These are phyloP conservation scores for Ptiloglossa arizonensis DNA, from an alignment of 1,140 invertebrate genomes.

Conservation along the genomic window DNA sequence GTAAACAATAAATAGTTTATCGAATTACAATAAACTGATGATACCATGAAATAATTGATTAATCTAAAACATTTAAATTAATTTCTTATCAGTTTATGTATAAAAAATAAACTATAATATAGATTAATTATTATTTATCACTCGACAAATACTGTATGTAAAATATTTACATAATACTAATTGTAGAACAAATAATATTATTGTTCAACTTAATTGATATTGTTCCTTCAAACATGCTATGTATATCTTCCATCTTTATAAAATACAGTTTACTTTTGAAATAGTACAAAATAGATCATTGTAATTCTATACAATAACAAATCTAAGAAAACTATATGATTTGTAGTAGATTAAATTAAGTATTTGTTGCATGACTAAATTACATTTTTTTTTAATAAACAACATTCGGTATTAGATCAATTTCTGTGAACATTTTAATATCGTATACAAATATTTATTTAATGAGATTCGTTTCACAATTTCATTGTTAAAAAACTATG, in stretches of 20 bases:
- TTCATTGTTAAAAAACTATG: background rate
- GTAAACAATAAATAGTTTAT: conserved; percentile 6
- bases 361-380: background rate
- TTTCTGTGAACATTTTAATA: background rate
- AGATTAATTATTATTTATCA: background rate
- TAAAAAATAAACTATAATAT: too few relatives aligned
- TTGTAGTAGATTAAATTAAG: background rate
- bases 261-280: conserved; percentile 34
- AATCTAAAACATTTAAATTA: too few relatives aligned
- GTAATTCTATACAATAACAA: background rate
- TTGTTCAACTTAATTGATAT: too few relatives aligned
- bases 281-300: conserved; percentile 20
- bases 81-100: too few relatives aligned
- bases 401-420: background rate
- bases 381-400: background rate
- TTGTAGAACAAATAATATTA: background rate
- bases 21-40: conserved; percentile 3
- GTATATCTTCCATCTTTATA: conserved; percentile 8
- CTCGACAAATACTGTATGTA: background rate
- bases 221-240: background rate
- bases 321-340: background rate
- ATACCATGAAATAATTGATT: background rate
- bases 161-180: background rate
- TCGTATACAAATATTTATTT: conserved; percentile 4
- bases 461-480: background rate